A percentile compares a stretch with the other conserved stretches of the same genome.
These are phyloP conservation scores for Chymomyza amoena DNA, from an alignment of 2,888 invertebrate genomes.

Conservation along the genomic window DNA sequence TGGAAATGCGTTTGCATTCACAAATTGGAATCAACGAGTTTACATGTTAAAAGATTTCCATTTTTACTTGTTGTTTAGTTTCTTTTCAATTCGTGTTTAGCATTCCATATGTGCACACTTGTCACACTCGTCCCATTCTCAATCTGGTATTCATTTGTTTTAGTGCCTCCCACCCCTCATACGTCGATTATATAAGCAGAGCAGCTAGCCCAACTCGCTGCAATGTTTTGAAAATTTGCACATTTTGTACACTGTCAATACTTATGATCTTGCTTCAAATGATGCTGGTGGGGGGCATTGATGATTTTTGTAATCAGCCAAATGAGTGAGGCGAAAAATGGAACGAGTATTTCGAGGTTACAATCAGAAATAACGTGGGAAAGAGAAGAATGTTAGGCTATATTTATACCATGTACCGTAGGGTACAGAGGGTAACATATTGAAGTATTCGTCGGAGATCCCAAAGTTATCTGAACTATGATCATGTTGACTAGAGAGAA, in stretches of 20 bases:
- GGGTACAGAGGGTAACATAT: no score
- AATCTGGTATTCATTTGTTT: neutral
- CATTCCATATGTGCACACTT: constrained; percentile 7
- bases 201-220: neutral
- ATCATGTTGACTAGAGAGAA: no score
- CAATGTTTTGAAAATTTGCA: neutral
- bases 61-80: constrained; percentile 14
- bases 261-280: neutral
- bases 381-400: no score
- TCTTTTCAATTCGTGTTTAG: constrained; percentile 10
- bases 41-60: constrained; percentile 62
- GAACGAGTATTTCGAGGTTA: no score
- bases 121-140: constrained; percentile 24
- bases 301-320: constrained; percentile 63
- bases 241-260: neutral
- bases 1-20: constrained; percentile 64
- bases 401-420: no score
- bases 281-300: constrained; percentile 20
- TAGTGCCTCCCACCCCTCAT: constrained; percentile 38
- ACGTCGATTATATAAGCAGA: constrained; percentile 69
- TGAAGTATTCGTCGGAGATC: no score
- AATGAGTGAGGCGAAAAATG: constrained; percentile 28
- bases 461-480: no score
- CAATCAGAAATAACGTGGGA: no score
- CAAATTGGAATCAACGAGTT: constrained; percentile 72